Evolutionary conservation across 2,888 invertebrate genomes (phyloP).

Genomic region (Nemoura dubitans): DNA sequence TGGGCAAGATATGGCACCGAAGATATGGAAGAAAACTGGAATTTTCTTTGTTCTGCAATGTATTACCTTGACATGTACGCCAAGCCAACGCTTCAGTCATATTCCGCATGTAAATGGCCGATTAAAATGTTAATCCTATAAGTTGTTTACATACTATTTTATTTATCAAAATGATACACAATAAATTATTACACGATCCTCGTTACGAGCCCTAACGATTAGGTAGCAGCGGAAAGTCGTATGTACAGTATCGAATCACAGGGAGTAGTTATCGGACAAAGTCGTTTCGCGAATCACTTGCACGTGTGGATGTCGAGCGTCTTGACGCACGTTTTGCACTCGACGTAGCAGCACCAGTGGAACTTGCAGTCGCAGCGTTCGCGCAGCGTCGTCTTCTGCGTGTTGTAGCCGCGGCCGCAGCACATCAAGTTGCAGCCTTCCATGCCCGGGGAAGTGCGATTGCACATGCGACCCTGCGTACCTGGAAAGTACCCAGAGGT

Average conservation of each 20-base stretch:
- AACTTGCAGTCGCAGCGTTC: conserved; percentile 93
- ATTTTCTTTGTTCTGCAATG: background rate
- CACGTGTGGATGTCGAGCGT: conserved; percentile 49
- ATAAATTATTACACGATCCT: background rate
- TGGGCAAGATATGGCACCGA: background rate
- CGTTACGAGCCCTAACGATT: background rate
- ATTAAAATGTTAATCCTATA: background rate
- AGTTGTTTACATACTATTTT: background rate
- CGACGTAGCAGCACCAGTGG: conserved; percentile 95
- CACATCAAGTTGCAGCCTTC: conserved; percentile 67
- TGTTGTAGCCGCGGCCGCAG: conserved; percentile 81
- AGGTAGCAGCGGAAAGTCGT: background rate
- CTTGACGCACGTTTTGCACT: conserved; percentile 81
- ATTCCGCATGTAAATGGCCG: background rate
- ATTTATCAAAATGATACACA: background rate
- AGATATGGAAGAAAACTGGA: background rate
- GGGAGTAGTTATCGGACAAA: background rate
- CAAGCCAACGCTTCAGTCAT: background rate
- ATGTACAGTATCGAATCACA: conserved; percentile 4
- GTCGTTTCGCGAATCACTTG: conserved; percentile 39
- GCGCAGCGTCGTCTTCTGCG: conserved; percentile 76
- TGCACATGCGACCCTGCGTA: conserved; percentile 76
- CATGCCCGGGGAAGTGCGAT: conserved; percentile 71
- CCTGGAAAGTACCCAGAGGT: conserved; percentile 64
- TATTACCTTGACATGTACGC: background rate